Evolutionary conservation across 2,113 vertebrate genomes (phyloP).

Genomic region (Phocoena sinus): DNA sequence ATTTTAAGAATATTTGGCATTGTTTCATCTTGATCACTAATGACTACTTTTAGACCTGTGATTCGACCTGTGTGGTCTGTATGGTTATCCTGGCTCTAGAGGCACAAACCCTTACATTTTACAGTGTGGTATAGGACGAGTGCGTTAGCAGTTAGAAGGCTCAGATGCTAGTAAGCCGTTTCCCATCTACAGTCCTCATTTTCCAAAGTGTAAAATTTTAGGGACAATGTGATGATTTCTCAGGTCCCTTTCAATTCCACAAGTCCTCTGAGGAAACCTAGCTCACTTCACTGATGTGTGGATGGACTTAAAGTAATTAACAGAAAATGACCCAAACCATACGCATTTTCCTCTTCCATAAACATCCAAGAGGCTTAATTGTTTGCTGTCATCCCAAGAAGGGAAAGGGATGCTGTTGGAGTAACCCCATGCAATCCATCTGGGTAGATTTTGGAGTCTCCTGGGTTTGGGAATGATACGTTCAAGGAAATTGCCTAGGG

Average conservation of each 20-base stretch:
- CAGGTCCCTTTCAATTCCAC: not conserved
- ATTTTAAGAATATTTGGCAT: not conserved
- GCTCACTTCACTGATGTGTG: not conserved
- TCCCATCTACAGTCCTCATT: not conserved
- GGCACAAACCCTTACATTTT: not conserved
- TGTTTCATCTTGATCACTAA: not conserved
- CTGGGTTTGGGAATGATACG: constrained; percentile 63
- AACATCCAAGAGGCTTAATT: constrained; percentile 70
- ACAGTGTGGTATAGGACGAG: not conserved
- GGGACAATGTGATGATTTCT: not conserved
- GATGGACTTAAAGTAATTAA: constrained; percentile 68
- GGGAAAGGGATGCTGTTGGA: constrained; percentile 40
- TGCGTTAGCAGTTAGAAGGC: not conserved
- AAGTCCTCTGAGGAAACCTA: not conserved
- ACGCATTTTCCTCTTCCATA: constrained; percentile 32
- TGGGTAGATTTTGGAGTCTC: constrained; percentile 73
- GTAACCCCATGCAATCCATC: constrained; percentile 61
- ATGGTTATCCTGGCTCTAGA: not conserved
- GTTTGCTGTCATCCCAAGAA: constrained; percentile 73
- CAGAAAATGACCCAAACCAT: constrained; percentile 74
- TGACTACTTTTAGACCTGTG: not conserved
- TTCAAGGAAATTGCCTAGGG: constrained; percentile 56
- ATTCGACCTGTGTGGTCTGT: not conserved
- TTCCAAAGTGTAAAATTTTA: not conserved
- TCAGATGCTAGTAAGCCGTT: not conserved